Percentiles rank a stretch among this genome's conserved stretches.
Evolutionary conservation across 2,888 invertebrate genomes (phyloP).

Genomic region (Aphidoletes aphidimyza): DNA sequence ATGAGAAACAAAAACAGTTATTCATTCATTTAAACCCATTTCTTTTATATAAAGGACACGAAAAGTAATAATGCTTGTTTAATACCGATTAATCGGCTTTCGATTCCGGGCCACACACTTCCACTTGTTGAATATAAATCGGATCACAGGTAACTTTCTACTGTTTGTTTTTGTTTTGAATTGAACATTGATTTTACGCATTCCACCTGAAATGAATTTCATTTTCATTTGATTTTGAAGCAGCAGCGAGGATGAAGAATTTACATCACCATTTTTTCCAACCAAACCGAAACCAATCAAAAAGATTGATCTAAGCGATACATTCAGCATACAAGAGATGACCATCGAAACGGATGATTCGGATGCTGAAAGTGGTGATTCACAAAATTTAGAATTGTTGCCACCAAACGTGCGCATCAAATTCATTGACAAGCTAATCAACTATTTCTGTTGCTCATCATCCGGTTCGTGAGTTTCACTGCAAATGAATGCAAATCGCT

Average conservation of each 20-base stretch:
- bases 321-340: conserved; percentile 67
- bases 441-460: conserved; percentile 59
- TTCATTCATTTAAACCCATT: conserved; percentile 50
- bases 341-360: conserved; percentile 65
- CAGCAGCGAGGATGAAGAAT: conserved; percentile 64
- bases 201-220: not conserved
- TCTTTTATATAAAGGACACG: conserved; percentile 60
- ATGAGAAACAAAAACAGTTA: conserved; percentile 48
- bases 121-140: conserved; percentile 67
- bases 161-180: not conserved
- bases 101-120: conserved; percentile 65
- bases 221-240: conserved; percentile 8
- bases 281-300: conserved; percentile 60
- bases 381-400: conserved; percentile 65
- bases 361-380: conserved; percentile 63
- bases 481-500: too few species aligned
- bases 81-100: conserved; percentile 65
- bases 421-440: conserved; percentile 60
- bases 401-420: conserved; percentile 63
- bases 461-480: not conserved
- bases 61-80: conserved; percentile 64
- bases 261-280: conserved; percentile 65
- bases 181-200: not conserved
- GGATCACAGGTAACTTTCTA: conserved; percentile 62
- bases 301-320: conserved; percentile 63